A percentile compares a stretch with the other conserved stretches of the same genome.
Evolutionary conservation across 2,888 invertebrate species (phyloP).

Genomic region (Azorinus chamasolen): DNA sequence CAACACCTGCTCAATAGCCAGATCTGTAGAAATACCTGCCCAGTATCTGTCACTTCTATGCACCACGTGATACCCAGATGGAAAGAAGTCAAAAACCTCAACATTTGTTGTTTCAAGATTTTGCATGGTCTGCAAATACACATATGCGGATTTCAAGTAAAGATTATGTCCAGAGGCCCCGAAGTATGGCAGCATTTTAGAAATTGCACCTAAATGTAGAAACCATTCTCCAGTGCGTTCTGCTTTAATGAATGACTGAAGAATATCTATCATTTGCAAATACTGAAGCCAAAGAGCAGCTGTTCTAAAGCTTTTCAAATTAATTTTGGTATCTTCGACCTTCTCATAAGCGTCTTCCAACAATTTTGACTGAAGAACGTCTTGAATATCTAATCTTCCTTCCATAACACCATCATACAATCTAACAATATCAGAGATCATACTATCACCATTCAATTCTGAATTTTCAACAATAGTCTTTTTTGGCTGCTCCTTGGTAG

Average conservation of each 20-base stretch:
- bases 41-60: conserved; percentile 26
- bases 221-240: conserved; percentile 68
- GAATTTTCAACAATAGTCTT: neutral
- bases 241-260: conserved; percentile 56
- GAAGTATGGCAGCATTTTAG: conserved; percentile 68
- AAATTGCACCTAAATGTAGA: conserved; percentile 58
- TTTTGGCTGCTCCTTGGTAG: neutral
- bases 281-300: conserved; percentile 43
- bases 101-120: conserved; percentile 22
- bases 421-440: too few species aligned
- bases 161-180: conserved; percentile 81
- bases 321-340: neutral
- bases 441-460: too few species aligned
- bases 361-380: neutral
- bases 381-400: neutral
- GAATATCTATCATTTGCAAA: conserved; percentile 42
- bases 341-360: neutral
- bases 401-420: neutral
- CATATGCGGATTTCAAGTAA: conserved; percentile 54
- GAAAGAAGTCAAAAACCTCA: conserved; percentile 26
- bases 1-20: conserved; percentile 75
- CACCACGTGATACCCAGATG: conserved; percentile 39
- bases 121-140: conserved; percentile 41
- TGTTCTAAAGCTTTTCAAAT: conserved; percentile 21
- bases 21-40: conserved; percentile 36